These are phyloP conservation scores for Rousettus leschenaultii DNA, from an alignment of 2,113 vertebrate genomes.

Conservation along the genomic window DNA sequence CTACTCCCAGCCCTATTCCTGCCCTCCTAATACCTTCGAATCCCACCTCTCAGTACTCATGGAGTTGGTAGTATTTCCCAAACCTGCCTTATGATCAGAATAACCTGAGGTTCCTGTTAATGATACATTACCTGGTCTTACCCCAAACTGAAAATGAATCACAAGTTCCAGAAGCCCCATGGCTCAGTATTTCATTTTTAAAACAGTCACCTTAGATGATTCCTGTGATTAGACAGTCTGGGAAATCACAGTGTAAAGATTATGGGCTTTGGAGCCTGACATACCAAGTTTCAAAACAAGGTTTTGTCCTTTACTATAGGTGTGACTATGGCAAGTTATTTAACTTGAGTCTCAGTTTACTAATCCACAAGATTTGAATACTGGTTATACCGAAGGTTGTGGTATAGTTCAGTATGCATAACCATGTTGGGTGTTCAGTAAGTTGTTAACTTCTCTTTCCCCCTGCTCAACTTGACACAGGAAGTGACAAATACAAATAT, in stretches of 20 bases:
- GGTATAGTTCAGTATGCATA: not conserved
- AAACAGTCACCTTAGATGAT: slow-evolving; percentile 38
- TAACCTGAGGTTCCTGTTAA: slow-evolving; percentile 30
- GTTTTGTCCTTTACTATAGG: slow-evolving; percentile 24
- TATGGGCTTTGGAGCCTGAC: not conserved
- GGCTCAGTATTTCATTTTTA: slow-evolving; percentile 22
- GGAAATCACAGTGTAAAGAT: slow-evolving; percentile 35
- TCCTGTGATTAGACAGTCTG: not conserved
- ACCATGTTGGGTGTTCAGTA: not conserved
- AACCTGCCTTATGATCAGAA: slow-evolving; percentile 13
- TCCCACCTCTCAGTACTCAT: not conserved
- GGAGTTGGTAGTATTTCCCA: slow-evolving; percentile 19
- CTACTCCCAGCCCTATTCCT: not conserved
- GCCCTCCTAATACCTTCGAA: not conserved
- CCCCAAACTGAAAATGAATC: not conserved
- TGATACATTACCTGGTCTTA: not conserved
- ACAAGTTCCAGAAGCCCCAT: slow-evolving; percentile 29
- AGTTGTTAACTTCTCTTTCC: slow-evolving; percentile 34
- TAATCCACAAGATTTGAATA: slow-evolving; percentile 7
- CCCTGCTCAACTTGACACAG: not conserved
- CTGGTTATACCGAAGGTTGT: not conserved
- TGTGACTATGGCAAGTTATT: slow-evolving; percentile 47
- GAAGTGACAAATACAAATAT: slow-evolving; percentile 32
- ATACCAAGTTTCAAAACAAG: slow-evolving; percentile 26
- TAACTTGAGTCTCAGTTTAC: slow-evolving; percentile 39